Evolutionary conservation across 2,888 invertebrate genomes (phyloP).

Genomic region (Conistra vaccinii): DNA sequence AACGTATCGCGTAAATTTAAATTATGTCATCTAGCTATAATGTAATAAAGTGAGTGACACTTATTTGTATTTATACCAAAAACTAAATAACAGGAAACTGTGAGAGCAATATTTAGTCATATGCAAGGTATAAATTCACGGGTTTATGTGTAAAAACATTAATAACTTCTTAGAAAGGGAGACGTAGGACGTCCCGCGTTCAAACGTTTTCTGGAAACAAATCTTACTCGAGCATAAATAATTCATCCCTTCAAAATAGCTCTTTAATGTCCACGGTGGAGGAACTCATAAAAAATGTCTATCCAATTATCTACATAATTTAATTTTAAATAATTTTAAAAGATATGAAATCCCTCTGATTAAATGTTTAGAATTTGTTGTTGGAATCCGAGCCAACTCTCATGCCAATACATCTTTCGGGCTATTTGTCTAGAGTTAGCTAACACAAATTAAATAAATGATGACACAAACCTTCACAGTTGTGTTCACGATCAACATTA

Average conservation of each 20-base stretch:
- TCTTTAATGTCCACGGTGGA: conserved; percentile 44
- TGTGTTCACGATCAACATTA: conserved; percentile 8
- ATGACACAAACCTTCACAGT: conserved; percentile 21
- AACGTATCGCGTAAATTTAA: conserved; percentile 28
- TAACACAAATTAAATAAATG: conserved; percentile 32
- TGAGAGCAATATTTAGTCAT: conserved; percentile 50
- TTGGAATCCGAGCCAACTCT: conserved; percentile 48
- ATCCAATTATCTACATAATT: conserved; percentile 49
- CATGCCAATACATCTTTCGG: conserved; percentile 38
- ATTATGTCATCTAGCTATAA: not conserved
- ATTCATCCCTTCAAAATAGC: conserved; percentile 57
- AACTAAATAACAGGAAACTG: conserved; percentile 61
- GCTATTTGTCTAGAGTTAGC: conserved; percentile 26
- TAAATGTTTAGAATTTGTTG: conserved; percentile 47
- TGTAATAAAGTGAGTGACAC: conserved; percentile 6
- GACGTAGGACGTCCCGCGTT: conserved; percentile 50
- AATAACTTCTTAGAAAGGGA: conserved; percentile 40
- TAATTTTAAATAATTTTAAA: conserved; percentile 50
- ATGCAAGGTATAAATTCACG: conserved; percentile 37
- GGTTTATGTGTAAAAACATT: conserved; percentile 44
- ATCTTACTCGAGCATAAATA: conserved; percentile 42
- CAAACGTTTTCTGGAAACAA: conserved; percentile 62
- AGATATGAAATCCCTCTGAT: conserved; percentile 35
- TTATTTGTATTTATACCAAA: conserved; percentile 44
- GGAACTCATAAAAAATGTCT: conserved; percentile 55